These are phyloP conservation scores for Masticophis lateralis DNA, from an alignment of 2,797 vertebrate genomes.

Conservation along the genomic window DNA sequence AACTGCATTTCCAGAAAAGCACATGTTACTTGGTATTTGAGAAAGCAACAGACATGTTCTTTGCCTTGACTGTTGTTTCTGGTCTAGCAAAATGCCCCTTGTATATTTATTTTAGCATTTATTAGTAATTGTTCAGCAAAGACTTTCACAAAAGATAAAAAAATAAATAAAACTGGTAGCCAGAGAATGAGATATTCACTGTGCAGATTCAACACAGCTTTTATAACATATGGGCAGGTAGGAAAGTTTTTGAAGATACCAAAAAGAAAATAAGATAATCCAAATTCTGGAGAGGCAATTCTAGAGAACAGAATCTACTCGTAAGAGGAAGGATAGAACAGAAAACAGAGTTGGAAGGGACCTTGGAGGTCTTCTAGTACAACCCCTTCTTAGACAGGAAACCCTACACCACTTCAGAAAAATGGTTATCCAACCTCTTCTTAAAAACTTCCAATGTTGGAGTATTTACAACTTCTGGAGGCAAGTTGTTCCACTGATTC, in stretches of 20 bases:
- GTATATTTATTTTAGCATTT: not conserved
- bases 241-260: not conserved
- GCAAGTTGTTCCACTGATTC: no score
- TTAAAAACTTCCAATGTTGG: no score
- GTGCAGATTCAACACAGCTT: not conserved
- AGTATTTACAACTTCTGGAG: no score
- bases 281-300: not conserved
- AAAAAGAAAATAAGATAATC: not conserved
- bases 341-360: no score
- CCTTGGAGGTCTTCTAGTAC: no score
- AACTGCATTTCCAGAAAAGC: not conserved
- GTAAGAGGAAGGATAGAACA: not conserved
- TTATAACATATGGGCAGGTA: not conserved
- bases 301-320: not conserved
- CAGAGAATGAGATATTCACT: not conserved
- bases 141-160: not conserved
- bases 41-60: not conserved
- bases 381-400: no score
- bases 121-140: not conserved
- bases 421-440: no score
- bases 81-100: not conserved
- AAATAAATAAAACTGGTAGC: not conserved
- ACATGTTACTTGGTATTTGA: not conserved
- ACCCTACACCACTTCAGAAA: no score
- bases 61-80: not conserved